Evolutionary conservation across 2,797 vertebrate species (phyloP), one percentile per base, ranked within the genome.

Genomic region (Danio tinwini): DNA sequence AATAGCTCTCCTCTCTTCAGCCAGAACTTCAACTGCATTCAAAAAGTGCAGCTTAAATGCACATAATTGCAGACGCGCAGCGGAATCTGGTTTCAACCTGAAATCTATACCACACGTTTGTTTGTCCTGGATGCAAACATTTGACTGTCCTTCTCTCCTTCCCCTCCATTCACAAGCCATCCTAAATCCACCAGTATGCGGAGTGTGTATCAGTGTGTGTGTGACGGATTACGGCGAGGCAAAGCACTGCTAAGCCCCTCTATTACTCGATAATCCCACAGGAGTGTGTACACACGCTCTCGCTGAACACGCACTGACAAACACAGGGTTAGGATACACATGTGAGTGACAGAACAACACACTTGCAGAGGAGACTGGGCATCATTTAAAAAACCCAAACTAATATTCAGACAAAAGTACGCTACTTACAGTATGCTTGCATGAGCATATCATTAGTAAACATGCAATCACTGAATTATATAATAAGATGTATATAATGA

Each of bases 221-320:
- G 75, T 80, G 64, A 80, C 17, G 86, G 89, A 88, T 88, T 89
- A 91, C 89, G 87, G 87, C 87, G 76, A 88, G 85, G 86, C 86
- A 93, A 92, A 92, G 89, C 90, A 91, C 88, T 83, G 82, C 85
- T 93, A 92, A 93, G 76, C 89, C 88, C 78, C 86, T 90, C 88
- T 90, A 90, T 89, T 92, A 89, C 91, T 89, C 80, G 86, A 85
- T 92, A 93, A 92, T 91, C 88, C 88, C 59, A 81, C 81, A 71
- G 77, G 85, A 90, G 87, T 86, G 87, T 80, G 87, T 87, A 90
- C 86, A 87, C 81, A 85, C 56, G 70, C 42, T 62, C 73, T 77
- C 16, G 68, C 59, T 83, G 53, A 63, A 70, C 69, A 74, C 70
- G 87, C 65, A 76, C 72, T 65, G 81, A 85, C 83, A 86, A 80